Base-by-base conservation (phyloP, 2,888 invertebrate genomes). In the Vanessa cardui region DNA sequence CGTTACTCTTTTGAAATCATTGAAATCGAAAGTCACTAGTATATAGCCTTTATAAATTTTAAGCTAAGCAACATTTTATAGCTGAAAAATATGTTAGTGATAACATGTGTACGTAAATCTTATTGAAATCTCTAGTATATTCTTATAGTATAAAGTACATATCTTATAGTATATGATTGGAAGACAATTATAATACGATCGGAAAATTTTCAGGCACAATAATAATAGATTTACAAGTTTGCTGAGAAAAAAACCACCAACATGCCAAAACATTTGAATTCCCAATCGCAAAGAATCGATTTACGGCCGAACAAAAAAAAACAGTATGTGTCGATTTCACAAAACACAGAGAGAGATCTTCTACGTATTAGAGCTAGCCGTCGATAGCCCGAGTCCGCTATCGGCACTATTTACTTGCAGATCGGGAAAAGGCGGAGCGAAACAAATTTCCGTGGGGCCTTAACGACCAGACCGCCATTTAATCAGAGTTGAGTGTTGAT, bases 401-500 rank as follows among this genome's bases (percentile, higher is more conserved):
- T 65, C 65, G 58, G 72, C 80, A 56, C 56, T 81, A 81, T 83
- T 84, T 78, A 78, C 81, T 77, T 73, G 76, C 76, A 82, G 78
- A 82, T 80, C 77, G 73, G 73, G 80, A 81, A 83, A 81, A 81
- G 84, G 84, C 81, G 80, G 81, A 76, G 77, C 80, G 78, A 81
- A 80, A 81, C 83, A 83, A 83, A 84, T 83, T 82, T 82, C 81
- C 82, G 82, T 79, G 81, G 77, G 71, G 61, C 73, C 84, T 78
- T 84, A 87, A 88, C 88, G 83, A 83, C 78, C 75, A 66, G 77
- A 81, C 84, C 83, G 86, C 77, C 85, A 84, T 89, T 88, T 88
- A 89, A 89, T 89, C 88, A 88, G 86, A 77, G 83, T 82, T 83
- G 79, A 86, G 87, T 83, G 87, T 83, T 84, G 88, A 88, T 86